Base-by-base conservation (phyloP, 2,797 vertebrate species). In the Dendrocincla fuliginosa region DNA sequence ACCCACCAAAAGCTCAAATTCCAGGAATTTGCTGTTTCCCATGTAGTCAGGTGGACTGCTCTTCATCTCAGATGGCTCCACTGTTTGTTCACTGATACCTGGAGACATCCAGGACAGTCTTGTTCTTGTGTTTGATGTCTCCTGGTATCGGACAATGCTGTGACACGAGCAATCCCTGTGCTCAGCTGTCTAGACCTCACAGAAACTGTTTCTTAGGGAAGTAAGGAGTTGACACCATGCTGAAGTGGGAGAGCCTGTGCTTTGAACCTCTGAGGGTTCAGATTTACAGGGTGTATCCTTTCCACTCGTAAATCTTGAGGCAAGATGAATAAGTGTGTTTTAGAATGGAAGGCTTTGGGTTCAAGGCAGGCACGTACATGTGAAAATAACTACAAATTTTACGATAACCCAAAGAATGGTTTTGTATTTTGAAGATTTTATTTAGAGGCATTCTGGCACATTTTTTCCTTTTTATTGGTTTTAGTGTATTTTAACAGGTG, bases 391-490 rank as follows among this genome's bases (percentile, higher is more conserved):
- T 61, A 70, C 35, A 53, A 57, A 35, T 68, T 67, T 78, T 65
- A 53, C 15, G 24, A 69, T 76, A 57, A n/a, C 11, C 13, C 1
- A 0, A 47, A 28, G 61, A 80, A 35, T 76, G 16, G 22, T 13
- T 83, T 92, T 71, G 8, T 91, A 42, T 61, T 89, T 84, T 74
- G 13, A 78, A 65, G 49, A 35, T 44, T 35, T n/a, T 77, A 5
- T 59, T 81, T 83, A 57, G 37, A 71, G 28, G 30, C 20, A 49
- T 25, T 56, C 25, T 50, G 70, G 8, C 24, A 41, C 5, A 9
- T 83, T 93, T 65, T 63, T 63, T 70, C 4, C 2, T 67, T 23
- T 76, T 55, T 79, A 14, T 74, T 52, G 16, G 4, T 91, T 76
- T 81, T 67, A 55, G n/a, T 33, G 6, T 70, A 44, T 85, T 85